phyloP scores from a whole-genome alignment of 2,113 vertebrate species.

The Ursus arctos region DNA sequence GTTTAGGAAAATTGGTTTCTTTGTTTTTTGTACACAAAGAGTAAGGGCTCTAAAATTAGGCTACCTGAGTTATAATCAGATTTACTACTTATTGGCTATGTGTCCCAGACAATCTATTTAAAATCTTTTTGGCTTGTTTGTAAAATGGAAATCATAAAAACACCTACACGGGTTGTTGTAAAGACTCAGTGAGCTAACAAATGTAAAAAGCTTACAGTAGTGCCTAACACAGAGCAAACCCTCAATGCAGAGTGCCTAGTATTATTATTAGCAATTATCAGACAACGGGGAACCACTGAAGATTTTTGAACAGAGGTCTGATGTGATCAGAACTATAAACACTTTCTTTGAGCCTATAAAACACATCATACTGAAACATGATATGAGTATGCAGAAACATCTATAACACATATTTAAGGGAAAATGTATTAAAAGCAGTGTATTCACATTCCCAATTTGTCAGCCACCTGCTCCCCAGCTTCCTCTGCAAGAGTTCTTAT shows the following conservation, averaged over 20 bases:
- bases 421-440: background rate
- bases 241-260: background rate
- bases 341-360: background rate
- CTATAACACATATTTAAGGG: background rate
- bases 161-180: background rate
- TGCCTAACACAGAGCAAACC: constrained; percentile 3
- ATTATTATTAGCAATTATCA: background rate
- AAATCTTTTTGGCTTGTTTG: background rate
- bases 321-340: background rate
- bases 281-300: background rate
- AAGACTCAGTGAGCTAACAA: background rate
- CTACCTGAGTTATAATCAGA: background rate
- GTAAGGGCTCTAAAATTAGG: background rate
- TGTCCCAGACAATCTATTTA: constrained; percentile 1
- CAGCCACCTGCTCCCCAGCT: background rate
- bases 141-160: constrained; percentile 29
- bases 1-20: background rate
- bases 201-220: background rate
- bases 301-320: background rate
- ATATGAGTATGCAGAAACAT: background rate
- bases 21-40: background rate
- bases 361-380: background rate
- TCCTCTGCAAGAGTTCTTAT: constrained; percentile 26
- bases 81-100: background rate
- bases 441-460: constrained; percentile 9